Evolutionary conservation across 2,113 vertebrate genomes (phyloP).

Genomic region (Herpailurus yagouaroundi): DNA sequence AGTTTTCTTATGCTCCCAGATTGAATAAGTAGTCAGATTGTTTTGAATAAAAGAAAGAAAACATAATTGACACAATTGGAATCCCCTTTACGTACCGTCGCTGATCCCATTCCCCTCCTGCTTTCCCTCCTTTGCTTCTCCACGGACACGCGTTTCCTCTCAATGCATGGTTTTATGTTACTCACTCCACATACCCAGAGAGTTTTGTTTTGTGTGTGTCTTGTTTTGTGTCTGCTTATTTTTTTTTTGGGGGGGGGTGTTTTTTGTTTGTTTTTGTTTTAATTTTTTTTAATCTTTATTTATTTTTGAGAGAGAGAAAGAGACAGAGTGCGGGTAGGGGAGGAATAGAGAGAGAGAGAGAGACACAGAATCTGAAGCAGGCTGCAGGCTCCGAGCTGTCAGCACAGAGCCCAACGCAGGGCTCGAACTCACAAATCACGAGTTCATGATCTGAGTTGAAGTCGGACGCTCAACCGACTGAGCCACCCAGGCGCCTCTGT

Average conservation of each 20-base stretch:
- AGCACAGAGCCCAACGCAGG: neutral
- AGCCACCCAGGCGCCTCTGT: neutral
- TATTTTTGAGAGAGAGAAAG: neutral
- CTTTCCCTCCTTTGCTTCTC: neutral
- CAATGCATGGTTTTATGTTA: neutral
- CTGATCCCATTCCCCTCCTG: neutral
- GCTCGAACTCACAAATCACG: neutral
- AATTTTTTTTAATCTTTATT: neutral
- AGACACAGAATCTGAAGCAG: neutral
- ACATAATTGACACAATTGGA: neutral
- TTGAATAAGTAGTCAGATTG: neutral
- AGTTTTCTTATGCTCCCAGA: neutral
- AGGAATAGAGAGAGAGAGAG: neutral
- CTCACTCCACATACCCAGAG: neutral
- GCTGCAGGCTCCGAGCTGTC: neutral
- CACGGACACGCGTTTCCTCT: neutral
- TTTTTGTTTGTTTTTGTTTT: neutral
- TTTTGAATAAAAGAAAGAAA: neutral
- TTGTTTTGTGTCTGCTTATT: neutral
- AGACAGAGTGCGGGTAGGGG: neutral
- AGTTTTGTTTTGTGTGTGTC: neutral
- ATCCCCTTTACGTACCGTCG: neutral
- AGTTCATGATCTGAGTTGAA: neutral
- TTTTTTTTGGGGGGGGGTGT: neutral
- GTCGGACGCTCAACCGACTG: neutral